Evolutionary conservation across 2,797 vertebrate species (phyloP), one percentile per base, ranked within the genome.

Genomic region (Cryptoprocta ferox): DNA sequence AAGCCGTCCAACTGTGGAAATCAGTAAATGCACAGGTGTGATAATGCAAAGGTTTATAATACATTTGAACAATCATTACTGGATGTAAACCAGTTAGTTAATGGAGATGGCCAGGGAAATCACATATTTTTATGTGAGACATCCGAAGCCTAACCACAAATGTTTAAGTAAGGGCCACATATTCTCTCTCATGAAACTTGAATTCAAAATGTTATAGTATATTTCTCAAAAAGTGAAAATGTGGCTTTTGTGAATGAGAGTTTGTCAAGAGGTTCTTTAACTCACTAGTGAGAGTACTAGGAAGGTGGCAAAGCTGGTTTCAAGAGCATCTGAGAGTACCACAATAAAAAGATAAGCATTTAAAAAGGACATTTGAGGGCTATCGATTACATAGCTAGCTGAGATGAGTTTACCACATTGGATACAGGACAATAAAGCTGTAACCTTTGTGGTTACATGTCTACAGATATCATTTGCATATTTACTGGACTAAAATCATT

Each of bases 231-330:
- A 81, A 79, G 14, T 68, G 42, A 59, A 91, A 89, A n/a, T 76
- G 7, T 63, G 26, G n/a, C 37, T 90, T 2, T 92, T 2, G 24
- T 92, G 70, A 89, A 53, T 42, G 37, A 79, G 10, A 10, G 45
- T 12, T 93, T 65, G 24, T 88, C 81, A 89, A 63, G 13, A 81
- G 85, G 30, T 83, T 89, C 30, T 68, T 88, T 87, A 94, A 73
- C 53, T 79, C 68, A 68, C 70, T 79, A 81, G 70, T 68, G 12
- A 24, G 3, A 32, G 24, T 73, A 39, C 6, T 10, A 68, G 28
- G 3, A 84, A 5, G 28, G 56, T 24, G 35, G 7, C 30, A 94
- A 73, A 37, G 2, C 16, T 35, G 28, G 4, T 80, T 39, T 59
- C 70, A 76, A 78, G 59, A 73, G 26, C 32, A 42, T 88, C 48